Base-by-base conservation (phyloP, 2,888 invertebrate genomes). In the Cheilosia pagana region DNA sequence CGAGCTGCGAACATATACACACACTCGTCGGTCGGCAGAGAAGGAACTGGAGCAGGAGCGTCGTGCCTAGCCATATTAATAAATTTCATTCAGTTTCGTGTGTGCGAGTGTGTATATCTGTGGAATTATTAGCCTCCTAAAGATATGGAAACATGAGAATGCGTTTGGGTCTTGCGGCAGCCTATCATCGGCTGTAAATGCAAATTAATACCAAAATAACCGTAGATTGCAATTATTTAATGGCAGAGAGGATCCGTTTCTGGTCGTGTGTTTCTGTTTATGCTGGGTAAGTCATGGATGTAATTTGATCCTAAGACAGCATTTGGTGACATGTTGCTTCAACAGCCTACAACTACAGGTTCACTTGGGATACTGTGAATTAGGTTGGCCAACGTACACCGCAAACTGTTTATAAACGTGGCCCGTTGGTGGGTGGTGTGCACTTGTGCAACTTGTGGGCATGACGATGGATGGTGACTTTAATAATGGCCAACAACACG, bases 141-240 rank as follows among this genome's bases (percentile, higher is more conserved):
- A 52, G 53, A 50, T 16, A 31, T 28, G 10, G 14, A 62, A 50
- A 45, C 16, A 62, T 62, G 53, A n/a, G 21, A 25, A 70, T 67
- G 25, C 21, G 70, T 52, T 70, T 43, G 23, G 39, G 71, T 16
- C 62, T 55, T 78, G 52, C 35, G 68, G 35, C 35, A 35, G 35
- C 63, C 79, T 53, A 59, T 79, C 79, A 74, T 72, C 83, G 50
- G 63, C 67, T 39, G 57, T 63, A 63, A 59, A 78, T 78, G 78
- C 77, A 83, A 78, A 83, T 83, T 83, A 83, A 83, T 83, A 63
- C 52, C 53, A 39, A 68, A 45, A 83, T 83, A 57, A 67, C 74
- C 59, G 74, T 83, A 68, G 43, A 72, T 57, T 78, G 68, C 48
- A 78, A 83, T 78, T 68, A 83, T 78, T 83, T 62, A 78, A 63